phyloP scores from a whole-genome alignment of 2,797 vertebrate genomes.

The Loriculus beryllinus region DNA sequence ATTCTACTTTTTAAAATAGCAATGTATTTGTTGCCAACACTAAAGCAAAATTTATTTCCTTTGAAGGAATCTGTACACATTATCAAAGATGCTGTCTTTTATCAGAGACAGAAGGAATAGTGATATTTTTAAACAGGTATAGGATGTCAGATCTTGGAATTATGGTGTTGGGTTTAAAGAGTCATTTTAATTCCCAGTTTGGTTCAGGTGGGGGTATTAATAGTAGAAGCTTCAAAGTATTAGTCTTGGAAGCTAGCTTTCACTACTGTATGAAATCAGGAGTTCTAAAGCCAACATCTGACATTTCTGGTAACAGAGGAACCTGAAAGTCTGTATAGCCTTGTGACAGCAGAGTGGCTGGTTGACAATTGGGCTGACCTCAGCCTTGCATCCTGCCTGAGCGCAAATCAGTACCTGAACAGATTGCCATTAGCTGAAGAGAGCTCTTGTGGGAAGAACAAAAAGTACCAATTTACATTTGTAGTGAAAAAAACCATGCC shows the following conservation, averaged over 20 bases:
- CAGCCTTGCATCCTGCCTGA: not conserved
- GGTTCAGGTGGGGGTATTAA: not conserved
- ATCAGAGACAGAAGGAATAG: not conserved
- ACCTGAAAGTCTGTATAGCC: not conserved
- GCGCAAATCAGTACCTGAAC: not conserved
- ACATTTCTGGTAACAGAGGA: not conserved
- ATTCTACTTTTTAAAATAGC: not conserved
- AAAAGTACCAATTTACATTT: not conserved
- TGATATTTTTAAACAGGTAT: not conserved
- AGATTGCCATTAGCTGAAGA: not conserved
- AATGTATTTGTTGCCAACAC: not conserved
- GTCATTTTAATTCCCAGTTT: not conserved
- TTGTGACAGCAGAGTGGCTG: not conserved
- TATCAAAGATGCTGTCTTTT: not conserved
- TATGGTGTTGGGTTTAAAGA: not conserved
- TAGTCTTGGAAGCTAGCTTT: not conserved
- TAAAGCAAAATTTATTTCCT: not conserved
- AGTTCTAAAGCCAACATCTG: not conserved
- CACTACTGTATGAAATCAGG: not conserved
- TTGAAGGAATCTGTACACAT: not conserved
- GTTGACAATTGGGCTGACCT: not conserved
- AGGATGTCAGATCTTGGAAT: not conserved
- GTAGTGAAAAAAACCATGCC: not conserved
- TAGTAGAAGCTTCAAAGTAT: not conserved
- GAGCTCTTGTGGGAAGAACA: not conserved